A percentile compares a stretch with the other conserved stretches of the same genome.
Conservation (phyloP, 1,140 invertebrate species). For the Trissolcus basalis region DNA sequence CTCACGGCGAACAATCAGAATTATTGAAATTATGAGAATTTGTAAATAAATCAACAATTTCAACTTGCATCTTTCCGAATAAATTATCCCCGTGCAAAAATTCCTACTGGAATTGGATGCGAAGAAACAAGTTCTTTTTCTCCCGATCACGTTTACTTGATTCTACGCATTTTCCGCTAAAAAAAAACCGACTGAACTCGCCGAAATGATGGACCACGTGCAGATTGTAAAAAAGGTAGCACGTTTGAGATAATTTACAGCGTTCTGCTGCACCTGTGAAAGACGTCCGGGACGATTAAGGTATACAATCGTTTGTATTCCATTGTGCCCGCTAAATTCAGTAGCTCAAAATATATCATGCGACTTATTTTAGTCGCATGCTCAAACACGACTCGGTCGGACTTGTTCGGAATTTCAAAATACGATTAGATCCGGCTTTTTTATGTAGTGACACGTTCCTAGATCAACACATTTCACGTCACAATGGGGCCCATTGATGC, state of each 20-base stretch:
- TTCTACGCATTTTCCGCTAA: no score
- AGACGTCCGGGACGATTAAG: conserved; percentile 13
- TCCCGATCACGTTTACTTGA: no score
- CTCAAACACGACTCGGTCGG: conserved; percentile 14
- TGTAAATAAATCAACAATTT: no score
- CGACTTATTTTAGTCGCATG: conserved; percentile 6
- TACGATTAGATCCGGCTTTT: conserved; percentile 4
- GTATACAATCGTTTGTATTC: conserved; percentile 2
- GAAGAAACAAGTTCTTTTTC: no score
- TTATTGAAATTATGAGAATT: no score
- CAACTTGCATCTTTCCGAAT: no score
- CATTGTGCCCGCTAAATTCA: conserved; percentile 19
- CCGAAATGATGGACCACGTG: not conserved
- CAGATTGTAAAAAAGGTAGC: conserved; percentile 4
- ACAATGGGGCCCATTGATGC: conserved; percentile 1
- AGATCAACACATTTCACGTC: conserved; percentile 1
- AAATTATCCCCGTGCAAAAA: no score
- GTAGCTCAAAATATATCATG: conserved; percentile 22
- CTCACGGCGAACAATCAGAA: no score
- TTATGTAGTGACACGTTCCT: conserved; percentile 16
- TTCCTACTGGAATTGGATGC: no score
- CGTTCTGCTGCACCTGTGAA: conserved; percentile 1
- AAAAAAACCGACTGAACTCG: no score
- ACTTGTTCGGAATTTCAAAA: not conserved
- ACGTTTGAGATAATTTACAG: conserved; percentile 24